A percentile compares a stretch with the other conserved stretches of the same genome.
These are phyloP conservation scores for Nansenia antarctica DNA, from an alignment of 2,113 vertebrate species.

Conservation along the genomic window DNA sequence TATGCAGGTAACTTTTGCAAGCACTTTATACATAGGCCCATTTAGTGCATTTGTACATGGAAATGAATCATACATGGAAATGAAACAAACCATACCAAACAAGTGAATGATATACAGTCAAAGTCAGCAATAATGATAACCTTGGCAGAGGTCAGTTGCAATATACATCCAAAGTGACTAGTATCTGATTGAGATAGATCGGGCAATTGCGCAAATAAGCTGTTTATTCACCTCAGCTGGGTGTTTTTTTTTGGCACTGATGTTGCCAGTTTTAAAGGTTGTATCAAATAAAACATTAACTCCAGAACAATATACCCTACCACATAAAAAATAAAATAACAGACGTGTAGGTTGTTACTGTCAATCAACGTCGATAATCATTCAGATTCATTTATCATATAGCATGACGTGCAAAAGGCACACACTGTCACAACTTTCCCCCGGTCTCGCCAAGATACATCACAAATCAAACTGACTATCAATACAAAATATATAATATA, in stretches of 20 bases:
- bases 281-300: conserved; percentile 62
- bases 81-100: conserved; percentile 27
- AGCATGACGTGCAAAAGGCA: conserved; percentile 78
- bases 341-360: conserved; percentile 45
- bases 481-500: conserved; percentile 40
- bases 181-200: conserved; percentile 45
- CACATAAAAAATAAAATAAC: conserved; percentile 34
- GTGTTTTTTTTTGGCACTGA: conserved; percentile 67
- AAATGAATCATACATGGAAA: conserved; percentile 41
- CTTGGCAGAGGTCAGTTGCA: conserved; percentile 62
- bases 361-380: conserved; percentile 72
- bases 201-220: conserved; percentile 35
- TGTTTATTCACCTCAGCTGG: conserved; percentile 42
- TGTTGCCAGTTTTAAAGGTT: conserved; percentile 57
- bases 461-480: conserved; percentile 43
- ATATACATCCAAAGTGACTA: conserved; percentile 55
- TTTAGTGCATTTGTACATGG: conserved; percentile 52
- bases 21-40: conserved; percentile 34
- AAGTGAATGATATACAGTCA: conserved; percentile 49
- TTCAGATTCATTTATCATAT: conserved; percentile 64
- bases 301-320: conserved; percentile 39
- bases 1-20: conserved; percentile 40
- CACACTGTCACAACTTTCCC: conserved; percentile 62
- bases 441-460: conserved; percentile 51
- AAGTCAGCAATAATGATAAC: conserved; percentile 43